phyloP scores from a whole-genome alignment of 2,888 invertebrate species.

The Andrena chrysosceles region DNA sequence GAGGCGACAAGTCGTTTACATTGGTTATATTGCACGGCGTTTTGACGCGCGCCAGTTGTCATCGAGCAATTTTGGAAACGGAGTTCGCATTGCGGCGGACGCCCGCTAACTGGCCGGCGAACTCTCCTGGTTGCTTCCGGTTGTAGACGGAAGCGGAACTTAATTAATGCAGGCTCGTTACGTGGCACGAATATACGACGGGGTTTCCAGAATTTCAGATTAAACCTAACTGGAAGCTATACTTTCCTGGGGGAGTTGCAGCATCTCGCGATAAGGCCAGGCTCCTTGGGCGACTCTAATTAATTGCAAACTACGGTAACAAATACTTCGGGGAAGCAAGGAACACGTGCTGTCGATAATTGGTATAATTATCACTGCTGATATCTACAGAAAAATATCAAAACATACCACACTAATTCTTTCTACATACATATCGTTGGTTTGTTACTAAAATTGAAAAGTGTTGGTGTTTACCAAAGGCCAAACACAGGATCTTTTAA shows the following conservation, averaged over 20 bases:
- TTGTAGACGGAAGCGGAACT: slow-evolving; percentile 69
- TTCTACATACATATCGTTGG: too few relatives aligned
- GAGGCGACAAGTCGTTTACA: too few relatives aligned
- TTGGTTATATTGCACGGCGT: too few relatives aligned
- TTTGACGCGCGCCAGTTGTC: slow-evolving; percentile 8
- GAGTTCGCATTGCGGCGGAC: slow-evolving; percentile 41
- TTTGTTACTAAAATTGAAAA: too few relatives aligned
- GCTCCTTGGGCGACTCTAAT: slow-evolving; percentile 38
- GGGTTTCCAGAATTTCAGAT: slow-evolving; percentile 54
- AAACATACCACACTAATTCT: too few relatives aligned
- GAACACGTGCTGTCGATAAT: background rate
- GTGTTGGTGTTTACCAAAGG: too few relatives aligned
- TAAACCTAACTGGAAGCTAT: slow-evolving; percentile 51
- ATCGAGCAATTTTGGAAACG: slow-evolving; percentile 25
- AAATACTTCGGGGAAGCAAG: slow-evolving; percentile 1
- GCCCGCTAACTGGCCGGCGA: slow-evolving; percentile 50
- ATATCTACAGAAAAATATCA: too few relatives aligned
- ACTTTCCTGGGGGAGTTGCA: slow-evolving; percentile 53
- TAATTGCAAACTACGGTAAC: slow-evolving; percentile 40
- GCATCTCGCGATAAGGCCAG: slow-evolving; percentile 42
- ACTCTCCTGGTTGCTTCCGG: slow-evolving; percentile 59
- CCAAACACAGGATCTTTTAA: background rate
- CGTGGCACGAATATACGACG: slow-evolving; percentile 58
- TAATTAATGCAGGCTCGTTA: slow-evolving; percentile 74
- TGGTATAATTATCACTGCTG: background rate